Base-by-base conservation (phyloP, 2,797 vertebrate genomes). In the Sitta carolinensis region DNA sequence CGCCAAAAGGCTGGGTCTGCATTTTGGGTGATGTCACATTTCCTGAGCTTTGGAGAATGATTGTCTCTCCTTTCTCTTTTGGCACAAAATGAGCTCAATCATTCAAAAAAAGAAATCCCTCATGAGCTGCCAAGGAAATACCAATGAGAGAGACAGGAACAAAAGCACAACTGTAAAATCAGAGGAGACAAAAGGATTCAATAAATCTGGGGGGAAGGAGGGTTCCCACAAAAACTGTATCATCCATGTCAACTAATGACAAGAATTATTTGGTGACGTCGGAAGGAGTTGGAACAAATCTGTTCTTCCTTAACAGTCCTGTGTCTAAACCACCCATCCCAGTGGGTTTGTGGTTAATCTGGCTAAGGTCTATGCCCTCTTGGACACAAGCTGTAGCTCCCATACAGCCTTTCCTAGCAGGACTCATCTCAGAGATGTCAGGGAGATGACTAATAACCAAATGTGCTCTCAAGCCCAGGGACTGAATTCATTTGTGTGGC, bases 91-190 rank as follows among this genome's bases (percentile, higher is more conserved):
- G 7, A 85, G 27, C 75, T 81, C 58, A 4, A 82, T 79, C 82
- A 51, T 91, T 93, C 66, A 93, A 83, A 95, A 81, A 86, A 92
- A 82, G 64, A 91, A 94, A 87, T 61, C 90, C 64, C 64, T 93
- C 47, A 59, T 68, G 61, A 91, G 20, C 61, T 94, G 90, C 88
- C 91, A 90, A 93, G 90, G 89, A 96, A 95, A 94, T 88, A 93
- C 86, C 89, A 90, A 26, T 2, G 83, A 43, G 75, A 80, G 90
- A 92, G 83, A 89, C 83, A 90, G 73, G 80, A 95, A 95, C 87
- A 95, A 95, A 96, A 95, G 92, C 77, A 93, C 74, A 94, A 95
- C 94, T 95, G 87, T 96, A 96, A 96, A 95, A 91, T 94, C 77
- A 66, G 61, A 89, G 51, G 68, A 93, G 91, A 95, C 94, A 96